A percentile compares a stretch with the other conserved stretches of the same genome.
Evolutionary conservation across 2,797 vertebrate species (phyloP).

Genomic region (Argentina silus): DNA sequence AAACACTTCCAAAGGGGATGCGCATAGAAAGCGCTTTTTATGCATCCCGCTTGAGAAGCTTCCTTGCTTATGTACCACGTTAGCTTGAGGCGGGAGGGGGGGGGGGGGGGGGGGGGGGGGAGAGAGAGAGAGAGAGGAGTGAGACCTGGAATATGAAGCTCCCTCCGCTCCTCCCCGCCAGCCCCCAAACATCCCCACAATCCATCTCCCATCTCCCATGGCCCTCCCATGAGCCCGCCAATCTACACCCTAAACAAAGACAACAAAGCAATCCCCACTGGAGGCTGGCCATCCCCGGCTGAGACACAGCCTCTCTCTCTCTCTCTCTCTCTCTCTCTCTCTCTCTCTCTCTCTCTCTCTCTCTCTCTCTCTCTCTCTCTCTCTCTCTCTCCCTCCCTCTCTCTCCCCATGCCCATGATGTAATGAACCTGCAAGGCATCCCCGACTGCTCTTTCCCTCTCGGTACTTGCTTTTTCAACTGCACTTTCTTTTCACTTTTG

Average conservation of each 20-base stretch:
- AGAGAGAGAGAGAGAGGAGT: not conserved
- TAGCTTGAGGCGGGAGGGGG: not conserved
- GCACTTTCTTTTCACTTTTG: slow-evolving; percentile 47
- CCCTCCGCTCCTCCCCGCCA: slow-evolving; percentile 21
- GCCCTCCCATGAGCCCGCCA: slow-evolving; percentile 53
- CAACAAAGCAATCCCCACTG: slow-evolving; percentile 71
- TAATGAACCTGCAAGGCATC: slow-evolving; percentile 70
- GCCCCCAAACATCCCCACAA: not conserved
- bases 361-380: slow-evolving; percentile 23
- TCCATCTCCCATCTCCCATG: slow-evolving; percentile 29
- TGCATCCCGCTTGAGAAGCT: slow-evolving; percentile 34
- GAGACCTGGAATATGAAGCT: slow-evolving; percentile 33
- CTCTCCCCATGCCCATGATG: slow-evolving; percentile 58
- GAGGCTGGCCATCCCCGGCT: slow-evolving; percentile 58
- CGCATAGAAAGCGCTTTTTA: slow-evolving; percentile 32
- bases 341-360: slow-evolving; percentile 17
- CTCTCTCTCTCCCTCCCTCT: slow-evolving; percentile 12
- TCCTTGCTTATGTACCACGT: slow-evolving; percentile 33
- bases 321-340: not conserved
- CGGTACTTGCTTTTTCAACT: slow-evolving; percentile 45
- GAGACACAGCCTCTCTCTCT: slow-evolving; percentile 27
- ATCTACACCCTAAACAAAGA: slow-evolving; percentile 68
- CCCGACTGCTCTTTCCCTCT: slow-evolving; percentile 2
- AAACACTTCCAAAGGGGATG: slow-evolving; percentile 48
- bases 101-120: not conserved